A percentile compares a stretch with the other conserved stretches of the same genome.
Conservation (phyloP, 2,888 invertebrate genomes). For the Pseudococcus viburni region DNA sequence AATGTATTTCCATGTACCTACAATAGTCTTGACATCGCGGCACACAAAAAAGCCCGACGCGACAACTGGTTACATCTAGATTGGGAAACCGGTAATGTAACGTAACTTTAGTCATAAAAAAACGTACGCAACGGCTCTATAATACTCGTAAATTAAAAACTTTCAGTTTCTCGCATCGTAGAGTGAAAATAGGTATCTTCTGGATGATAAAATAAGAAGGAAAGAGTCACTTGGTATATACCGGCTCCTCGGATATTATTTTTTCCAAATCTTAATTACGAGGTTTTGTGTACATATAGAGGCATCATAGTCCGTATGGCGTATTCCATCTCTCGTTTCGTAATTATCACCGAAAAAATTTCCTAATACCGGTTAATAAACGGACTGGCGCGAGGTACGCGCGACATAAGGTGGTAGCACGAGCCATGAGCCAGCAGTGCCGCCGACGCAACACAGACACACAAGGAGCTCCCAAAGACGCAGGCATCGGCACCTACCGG, state of each 20-base stretch:
- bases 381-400: constrained; percentile 8
- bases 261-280: constrained; percentile 22
- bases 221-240: not conserved
- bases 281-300: not conserved
- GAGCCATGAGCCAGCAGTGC: constrained; percentile 57
- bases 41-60: not conserved
- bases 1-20: not conserved
- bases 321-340: not conserved
- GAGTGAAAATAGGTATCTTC: not conserved
- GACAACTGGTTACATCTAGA: constrained; percentile 28
- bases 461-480: not conserved
- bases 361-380: constrained; percentile 61
- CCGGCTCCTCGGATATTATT: not conserved
- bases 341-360: constrained; percentile 25
- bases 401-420: constrained; percentile 65
- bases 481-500: not conserved
- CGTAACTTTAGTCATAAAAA: not conserved
- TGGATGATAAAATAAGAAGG: not conserved
- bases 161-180: not conserved
- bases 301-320: constrained; percentile 44
- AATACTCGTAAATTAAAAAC: constrained; percentile 6
- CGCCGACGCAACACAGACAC: not conserved
- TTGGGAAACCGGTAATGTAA: constrained; percentile 13
- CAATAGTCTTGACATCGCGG: not conserved
- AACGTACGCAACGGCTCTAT: too few relatives aligned